Evolutionary conservation across 2,888 invertebrate species (phyloP), one percentile per base, ranked within the genome.

Genomic region (Odontocolon sp.): DNA sequence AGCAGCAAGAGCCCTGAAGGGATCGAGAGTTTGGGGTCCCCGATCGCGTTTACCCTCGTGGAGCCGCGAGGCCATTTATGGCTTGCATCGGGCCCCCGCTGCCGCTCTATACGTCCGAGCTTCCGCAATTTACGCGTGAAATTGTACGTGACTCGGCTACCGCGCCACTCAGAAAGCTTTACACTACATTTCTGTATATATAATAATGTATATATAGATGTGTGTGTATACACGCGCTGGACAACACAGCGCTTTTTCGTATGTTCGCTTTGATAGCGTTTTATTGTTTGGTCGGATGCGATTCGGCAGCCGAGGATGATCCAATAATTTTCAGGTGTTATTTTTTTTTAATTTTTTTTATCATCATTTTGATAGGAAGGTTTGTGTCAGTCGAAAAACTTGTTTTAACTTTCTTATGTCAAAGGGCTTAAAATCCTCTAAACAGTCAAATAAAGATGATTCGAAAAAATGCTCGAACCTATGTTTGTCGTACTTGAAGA

Each of bases 41-140:
- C 56, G 56, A 50, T 70, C 66, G 57, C 63, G 42, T 69, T 73
- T 66, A 64, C 61, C 76, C 61, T 45, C 57, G 28, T 47, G 38
- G 38, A 14, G 47, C 36, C 68, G 47, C 57, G 63, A 63, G 57
- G 63, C 74, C 74, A 77, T 83, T 82, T 80, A 80, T 74, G 75
- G 83, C 66, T 80, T 78, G 84, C 81, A 82, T 81, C 80, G 79
- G 71, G 36, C 73, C 57, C 75, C 74, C 73, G 77, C 77, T 80
- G 80, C 74, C 36, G 33, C 52, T 26, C 26, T 47, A 18, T 57
- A 47, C 66, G 47, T 79, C 80, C 78, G 80, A 82, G 82, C 85
- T 84, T 84, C 81, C 81, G 82, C 82, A 81, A 84, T 84, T 84
- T 84, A 76, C 75, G 77, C 81, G 85, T 83, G 84, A 85, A 85